phyloP scores from a whole-genome alignment of 2,113 vertebrate species.

The Hyperoodon ampullatus region DNA sequence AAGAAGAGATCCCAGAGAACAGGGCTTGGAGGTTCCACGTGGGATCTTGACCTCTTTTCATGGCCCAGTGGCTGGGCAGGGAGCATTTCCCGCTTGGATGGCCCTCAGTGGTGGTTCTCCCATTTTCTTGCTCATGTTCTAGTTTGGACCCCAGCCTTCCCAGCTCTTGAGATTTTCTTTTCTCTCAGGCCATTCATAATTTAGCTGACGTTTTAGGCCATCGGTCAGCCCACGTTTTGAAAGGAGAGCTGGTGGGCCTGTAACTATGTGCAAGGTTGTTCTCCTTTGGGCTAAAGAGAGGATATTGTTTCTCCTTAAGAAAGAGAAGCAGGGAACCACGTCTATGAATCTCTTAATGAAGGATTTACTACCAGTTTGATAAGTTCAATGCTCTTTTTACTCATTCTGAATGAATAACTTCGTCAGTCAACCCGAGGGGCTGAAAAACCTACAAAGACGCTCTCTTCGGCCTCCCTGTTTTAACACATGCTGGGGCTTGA shows the following conservation, averaged over 20 bases:
- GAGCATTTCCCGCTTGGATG: neutral
- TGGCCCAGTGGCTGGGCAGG: neutral
- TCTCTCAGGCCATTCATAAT: neutral
- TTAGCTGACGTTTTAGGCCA: neutral
- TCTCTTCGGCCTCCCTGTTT: neutral
- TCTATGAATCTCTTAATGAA: conserved; percentile 40
- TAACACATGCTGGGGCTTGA: conserved; percentile 3
- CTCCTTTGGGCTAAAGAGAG: neutral
- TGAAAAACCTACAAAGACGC: conserved; percentile 6
- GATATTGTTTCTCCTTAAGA: neutral
- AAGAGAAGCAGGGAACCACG: neutral
- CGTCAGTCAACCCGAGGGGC: neutral
- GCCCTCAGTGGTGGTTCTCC: neutral
- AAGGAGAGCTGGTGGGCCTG: neutral
- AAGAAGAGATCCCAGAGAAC: neutral
- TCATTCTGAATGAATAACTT: conserved; percentile 45
- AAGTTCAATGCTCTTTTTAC: neutral
- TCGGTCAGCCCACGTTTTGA: neutral
- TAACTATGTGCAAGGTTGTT: neutral
- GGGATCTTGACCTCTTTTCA: neutral
- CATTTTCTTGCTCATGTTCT: neutral
- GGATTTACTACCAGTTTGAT: conserved; percentile 39
- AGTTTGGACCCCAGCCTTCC: neutral
- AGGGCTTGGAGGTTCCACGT: neutral
- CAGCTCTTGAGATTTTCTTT: neutral